Percentiles rank a stretch among this genome's conserved stretches.
phyloP scores from a whole-genome alignment of 2,113 vertebrate species.

The Probosciger aterrimus region DNA sequence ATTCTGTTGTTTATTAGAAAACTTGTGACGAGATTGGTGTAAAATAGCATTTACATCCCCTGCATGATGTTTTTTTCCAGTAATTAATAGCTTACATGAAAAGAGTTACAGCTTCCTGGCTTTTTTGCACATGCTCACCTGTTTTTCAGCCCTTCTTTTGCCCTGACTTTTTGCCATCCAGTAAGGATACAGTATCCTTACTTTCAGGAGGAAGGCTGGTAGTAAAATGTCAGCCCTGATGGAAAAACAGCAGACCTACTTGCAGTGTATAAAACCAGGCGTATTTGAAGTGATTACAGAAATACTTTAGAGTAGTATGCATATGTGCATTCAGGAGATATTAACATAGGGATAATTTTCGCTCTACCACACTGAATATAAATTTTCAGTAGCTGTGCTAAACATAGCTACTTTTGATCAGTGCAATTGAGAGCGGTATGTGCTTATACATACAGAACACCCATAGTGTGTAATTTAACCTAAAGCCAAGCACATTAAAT shows the following conservation, averaged over 20 bases:
- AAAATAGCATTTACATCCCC: not conserved
- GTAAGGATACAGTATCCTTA: not conserved
- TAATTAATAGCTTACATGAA: not conserved
- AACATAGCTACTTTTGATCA: not conserved
- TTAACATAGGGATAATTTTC: not conserved
- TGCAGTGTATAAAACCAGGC: not conserved
- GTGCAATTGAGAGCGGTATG: not conserved
- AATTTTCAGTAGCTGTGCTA: not conserved
- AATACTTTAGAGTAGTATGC: not conserved
- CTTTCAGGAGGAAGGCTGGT: not conserved
- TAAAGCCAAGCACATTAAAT: not conserved
- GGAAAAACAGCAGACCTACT: not conserved
- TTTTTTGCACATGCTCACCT: not conserved
- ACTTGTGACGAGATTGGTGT: not conserved
- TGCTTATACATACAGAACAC: not conserved
- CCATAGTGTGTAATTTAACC: not conserved
- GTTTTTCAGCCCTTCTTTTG: not conserved
- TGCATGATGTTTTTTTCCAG: not conserved
- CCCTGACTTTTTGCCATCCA: too few species aligned
- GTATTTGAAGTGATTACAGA: not conserved
- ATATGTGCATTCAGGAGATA: not conserved
- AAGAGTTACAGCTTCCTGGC: not conserved
- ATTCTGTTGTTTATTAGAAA: not conserved
- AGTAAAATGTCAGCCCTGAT: not conserved
- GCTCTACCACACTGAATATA: not conserved